These are phyloP conservation scores for Tympanoctomys barrerae DNA, from an alignment of 2,797 vertebrate genomes.

Conservation along the genomic window DNA sequence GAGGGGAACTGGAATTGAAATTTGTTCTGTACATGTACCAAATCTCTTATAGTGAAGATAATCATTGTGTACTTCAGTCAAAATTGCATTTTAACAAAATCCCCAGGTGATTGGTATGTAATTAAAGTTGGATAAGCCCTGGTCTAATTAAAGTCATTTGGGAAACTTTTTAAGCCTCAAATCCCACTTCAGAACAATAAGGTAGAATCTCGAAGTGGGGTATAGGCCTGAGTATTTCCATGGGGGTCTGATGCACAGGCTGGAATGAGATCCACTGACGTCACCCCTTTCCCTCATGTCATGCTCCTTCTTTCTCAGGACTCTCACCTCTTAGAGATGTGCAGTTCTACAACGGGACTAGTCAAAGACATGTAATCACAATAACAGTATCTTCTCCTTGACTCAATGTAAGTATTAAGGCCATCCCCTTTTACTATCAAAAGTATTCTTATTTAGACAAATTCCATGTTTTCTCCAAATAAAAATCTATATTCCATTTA, in stretches of 20 bases:
- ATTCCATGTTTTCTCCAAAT: neutral
- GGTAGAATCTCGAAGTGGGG: neutral
- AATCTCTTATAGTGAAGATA: neutral
- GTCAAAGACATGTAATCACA: neutral
- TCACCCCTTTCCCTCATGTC: neutral
- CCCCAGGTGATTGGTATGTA: neutral
- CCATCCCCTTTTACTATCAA: neutral
- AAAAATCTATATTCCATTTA: slow-evolving; percentile 20
- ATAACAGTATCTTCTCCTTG: neutral
- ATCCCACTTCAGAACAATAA: neutral
- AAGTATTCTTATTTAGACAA: neutral
- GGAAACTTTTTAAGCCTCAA: neutral
- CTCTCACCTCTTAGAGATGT: neutral
- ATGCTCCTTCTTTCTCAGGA: neutral
- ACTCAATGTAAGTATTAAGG: neutral
- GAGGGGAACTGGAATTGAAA: neutral
- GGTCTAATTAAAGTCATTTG: neutral
- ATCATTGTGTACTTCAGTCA: neutral
- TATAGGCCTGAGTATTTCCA: no score
- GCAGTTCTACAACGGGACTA: neutral
- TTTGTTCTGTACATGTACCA: neutral
- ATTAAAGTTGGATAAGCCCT: neutral
- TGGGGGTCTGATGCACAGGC: neutral
- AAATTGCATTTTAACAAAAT: neutral
- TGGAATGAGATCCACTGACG: neutral